phyloP scores from a whole-genome alignment of 2,113 vertebrate genomes.

The Thymallus thymallus region DNA sequence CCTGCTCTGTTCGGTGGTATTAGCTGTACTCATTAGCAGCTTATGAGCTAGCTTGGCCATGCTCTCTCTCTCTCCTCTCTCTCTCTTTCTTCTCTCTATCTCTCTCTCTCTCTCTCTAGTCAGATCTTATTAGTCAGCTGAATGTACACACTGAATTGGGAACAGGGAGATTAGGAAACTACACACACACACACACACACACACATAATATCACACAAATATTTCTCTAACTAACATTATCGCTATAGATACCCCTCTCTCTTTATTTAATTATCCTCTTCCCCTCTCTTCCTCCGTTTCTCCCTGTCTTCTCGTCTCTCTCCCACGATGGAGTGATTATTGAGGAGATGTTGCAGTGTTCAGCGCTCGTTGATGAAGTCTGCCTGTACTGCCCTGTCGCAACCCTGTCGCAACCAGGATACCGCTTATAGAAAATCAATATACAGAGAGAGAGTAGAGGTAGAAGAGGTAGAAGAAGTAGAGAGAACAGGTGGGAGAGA shows the following conservation, averaged over 20 bases:
- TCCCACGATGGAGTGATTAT: slow-evolving; percentile 75
- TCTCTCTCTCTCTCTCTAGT: slow-evolving; percentile 22
- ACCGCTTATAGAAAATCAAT: slow-evolving; percentile 83
- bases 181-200: slow-evolving; percentile 11
- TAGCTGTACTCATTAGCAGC: slow-evolving; percentile 62
- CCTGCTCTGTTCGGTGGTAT: slow-evolving; percentile 52
- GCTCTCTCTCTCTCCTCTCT: slow-evolving; percentile 41
- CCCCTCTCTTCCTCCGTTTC: neutral
- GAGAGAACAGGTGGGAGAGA: slow-evolving; percentile 26
- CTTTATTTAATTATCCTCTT: slow-evolving; percentile 25
- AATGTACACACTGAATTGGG: slow-evolving; percentile 71
- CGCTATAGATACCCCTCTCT: slow-evolving; percentile 32
- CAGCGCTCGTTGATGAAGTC: slow-evolving; percentile 79
- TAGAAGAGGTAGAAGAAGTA: slow-evolving; percentile 17
- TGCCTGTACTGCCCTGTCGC: slow-evolving; percentile 76
- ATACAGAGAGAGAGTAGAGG: slow-evolving; percentile 58
- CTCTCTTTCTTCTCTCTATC: too few species aligned
- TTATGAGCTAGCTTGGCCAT: slow-evolving; percentile 56
- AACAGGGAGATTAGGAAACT: slow-evolving; percentile 68
- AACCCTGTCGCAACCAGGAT: slow-evolving; percentile 78
- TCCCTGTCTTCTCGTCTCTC: neutral
- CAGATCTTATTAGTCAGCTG: slow-evolving; percentile 74
- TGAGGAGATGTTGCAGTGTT: slow-evolving; percentile 74
- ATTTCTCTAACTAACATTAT: neutral
- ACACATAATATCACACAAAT: too few species aligned